Conservation (phyloP, 2,797 vertebrate genomes). For the Thamnophis elegans region DNA sequence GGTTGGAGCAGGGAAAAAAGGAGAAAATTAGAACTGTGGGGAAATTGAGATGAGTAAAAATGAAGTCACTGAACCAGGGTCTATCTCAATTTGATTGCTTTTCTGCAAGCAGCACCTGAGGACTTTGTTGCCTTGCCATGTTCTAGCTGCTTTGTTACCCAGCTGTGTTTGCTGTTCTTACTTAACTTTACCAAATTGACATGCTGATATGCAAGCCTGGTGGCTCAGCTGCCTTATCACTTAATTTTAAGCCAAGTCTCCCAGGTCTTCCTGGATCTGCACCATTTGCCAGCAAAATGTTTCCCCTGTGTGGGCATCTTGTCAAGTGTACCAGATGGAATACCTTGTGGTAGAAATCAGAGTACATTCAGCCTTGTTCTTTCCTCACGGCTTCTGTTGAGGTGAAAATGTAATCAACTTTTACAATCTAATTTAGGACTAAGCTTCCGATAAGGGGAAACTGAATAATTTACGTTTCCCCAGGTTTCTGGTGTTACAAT, state of each 20-base stretch:
- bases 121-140: neutral
- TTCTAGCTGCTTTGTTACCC: neutral
- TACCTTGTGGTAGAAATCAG: slow-evolving; percentile 12
- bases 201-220: neutral
- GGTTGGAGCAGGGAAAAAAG: neutral
- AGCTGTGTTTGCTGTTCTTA: neutral
- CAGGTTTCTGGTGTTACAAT: slow-evolving; percentile 19
- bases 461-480: neutral
- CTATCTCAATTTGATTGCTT: neutral
- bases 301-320: neutral
- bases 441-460: neutral
- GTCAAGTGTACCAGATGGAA: slow-evolving; percentile 9
- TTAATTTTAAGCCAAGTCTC: neutral
- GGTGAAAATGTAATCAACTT: slow-evolving; percentile 31
- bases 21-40: neutral
- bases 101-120: neutral
- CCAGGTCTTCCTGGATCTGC: neutral
- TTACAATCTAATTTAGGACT: neutral
- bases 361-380: neutral
- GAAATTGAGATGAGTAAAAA: neutral
- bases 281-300: neutral
- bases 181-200: neutral
- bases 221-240: neutral
- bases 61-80: neutral
- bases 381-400: neutral